phyloP scores from a whole-genome alignment of 2,888 invertebrate genomes.

The Cephus runcator region DNA sequence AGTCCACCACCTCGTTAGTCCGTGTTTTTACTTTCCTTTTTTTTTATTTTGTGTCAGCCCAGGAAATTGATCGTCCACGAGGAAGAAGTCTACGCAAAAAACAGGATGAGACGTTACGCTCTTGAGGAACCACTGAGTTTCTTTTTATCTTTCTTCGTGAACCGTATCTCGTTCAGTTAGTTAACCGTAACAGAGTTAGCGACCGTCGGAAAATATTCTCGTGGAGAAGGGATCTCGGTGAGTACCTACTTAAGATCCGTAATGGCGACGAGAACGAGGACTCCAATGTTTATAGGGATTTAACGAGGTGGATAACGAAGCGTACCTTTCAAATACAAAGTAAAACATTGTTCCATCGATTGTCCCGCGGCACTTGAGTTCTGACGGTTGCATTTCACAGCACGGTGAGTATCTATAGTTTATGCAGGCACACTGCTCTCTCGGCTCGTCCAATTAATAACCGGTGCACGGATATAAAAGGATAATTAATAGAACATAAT shows the following conservation, averaged over 20 bases:
- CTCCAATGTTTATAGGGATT: background rate
- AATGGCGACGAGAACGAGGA: background rate
- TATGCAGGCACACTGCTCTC: background rate
- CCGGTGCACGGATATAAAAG: slow-evolving; percentile 35
- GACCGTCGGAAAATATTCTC: background rate
- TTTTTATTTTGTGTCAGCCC: background rate
- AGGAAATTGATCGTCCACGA: background rate
- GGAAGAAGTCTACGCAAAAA: background rate
- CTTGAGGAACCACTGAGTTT: background rate
- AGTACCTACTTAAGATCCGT: background rate
- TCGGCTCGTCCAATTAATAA: background rate
- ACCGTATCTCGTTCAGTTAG: background rate
- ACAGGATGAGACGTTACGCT: background rate
- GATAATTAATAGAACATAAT: slow-evolving; percentile 56
- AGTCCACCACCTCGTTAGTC: background rate
- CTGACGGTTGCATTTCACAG: background rate
- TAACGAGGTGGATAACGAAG: background rate
- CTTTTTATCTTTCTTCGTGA: background rate
- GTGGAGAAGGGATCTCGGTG: background rate
- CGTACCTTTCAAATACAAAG: background rate
- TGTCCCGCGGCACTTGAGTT: background rate
- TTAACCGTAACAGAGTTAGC: background rate
- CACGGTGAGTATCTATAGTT: background rate
- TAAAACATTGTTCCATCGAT: background rate
- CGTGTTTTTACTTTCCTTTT: background rate